Base-by-base conservation (phyloP, 1,140 invertebrate species). In the Ips typographus region DNA sequence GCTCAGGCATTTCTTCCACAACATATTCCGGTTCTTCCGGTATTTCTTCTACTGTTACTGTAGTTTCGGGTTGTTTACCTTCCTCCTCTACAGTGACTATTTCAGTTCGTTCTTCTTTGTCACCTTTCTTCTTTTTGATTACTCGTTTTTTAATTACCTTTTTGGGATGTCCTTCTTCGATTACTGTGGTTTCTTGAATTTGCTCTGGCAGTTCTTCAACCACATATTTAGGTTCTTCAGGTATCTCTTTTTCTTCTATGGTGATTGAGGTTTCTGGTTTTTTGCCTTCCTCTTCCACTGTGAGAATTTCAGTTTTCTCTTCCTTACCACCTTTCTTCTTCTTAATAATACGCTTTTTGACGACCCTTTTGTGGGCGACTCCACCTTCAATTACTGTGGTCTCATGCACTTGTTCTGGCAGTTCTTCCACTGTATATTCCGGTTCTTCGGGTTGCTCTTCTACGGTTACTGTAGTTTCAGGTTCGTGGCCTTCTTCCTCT, bases 31-130 rank as follows among this genome's bases (percentile, higher is more conserved):
- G 77, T 77, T 74, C 77, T 60, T 43, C 3, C 60, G 76, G 63
- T 74, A 75, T 8, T 72, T 52, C 58, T 71, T 74, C 70, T 68
- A 72, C 6, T 78, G 78, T 73, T 77, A 53, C 39, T 22, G 22
- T 22, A 22, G 22, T 22, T 22, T 22, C 22, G 22, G 22, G 22
- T 22, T 22, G 22, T 22, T 77, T 75, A 47, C 79, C 79, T 66
- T 83, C 80, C 74, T 82, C 80, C 75, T 82, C 78, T 49, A 82
- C 74, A 7, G 83, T 82, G 38, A 81, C 80, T 68, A 82, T 81
- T 76, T 83, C 80, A 1, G 78, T 81, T 3, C 80, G 74, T 74
- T 84, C 77, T 65, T 82, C 71, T 68, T 80, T 82, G 8, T 83
- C 56, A 80, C 22, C 22, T 22, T 22, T 22, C 22, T 22, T 22